Conservation (phyloP, 2,888 invertebrate genomes). For the Pammene aurita region DNA sequence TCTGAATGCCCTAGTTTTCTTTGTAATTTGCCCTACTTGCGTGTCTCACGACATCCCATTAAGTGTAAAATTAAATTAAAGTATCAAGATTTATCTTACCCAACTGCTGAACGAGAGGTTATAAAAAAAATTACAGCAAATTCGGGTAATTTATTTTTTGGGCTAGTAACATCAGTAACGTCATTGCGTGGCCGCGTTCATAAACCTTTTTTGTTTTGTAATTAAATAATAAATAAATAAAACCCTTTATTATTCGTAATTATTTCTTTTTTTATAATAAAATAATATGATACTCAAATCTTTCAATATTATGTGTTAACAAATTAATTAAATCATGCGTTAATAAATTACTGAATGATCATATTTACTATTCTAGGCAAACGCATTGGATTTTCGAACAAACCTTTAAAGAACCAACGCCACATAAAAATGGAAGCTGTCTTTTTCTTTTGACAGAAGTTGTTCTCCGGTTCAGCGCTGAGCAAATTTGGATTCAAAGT, state of each 20-base stretch:
- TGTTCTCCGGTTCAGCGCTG: constrained; percentile 95
- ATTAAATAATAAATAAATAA: no score
- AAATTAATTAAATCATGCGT: no score
- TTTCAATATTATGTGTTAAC: no score
- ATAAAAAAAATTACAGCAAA: not conserved
- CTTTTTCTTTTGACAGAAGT: constrained; percentile 62
- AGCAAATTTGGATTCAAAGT: constrained; percentile 86
- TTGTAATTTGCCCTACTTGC: no score
- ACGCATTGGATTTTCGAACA: not conserved
- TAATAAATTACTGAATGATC: no score
- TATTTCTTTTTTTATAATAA: not conserved
- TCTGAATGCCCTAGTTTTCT: no score
- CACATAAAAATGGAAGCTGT: constrained; percentile 29
- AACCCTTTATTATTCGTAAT: no score
- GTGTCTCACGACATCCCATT: no score
- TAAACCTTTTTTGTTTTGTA: not conserved
- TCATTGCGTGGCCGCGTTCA: not conserved
- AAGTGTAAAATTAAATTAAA: no score
- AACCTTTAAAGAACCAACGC: not conserved
- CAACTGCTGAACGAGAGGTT: no score
- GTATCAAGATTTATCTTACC: no score
- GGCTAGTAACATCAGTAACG: constrained; percentile 11
- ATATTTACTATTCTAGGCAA: not conserved
- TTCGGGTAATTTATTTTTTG: not conserved
- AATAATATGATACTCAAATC: not conserved